Percentiles rank a stretch among this genome's conserved stretches.
Conservation (phyloP, 2,113 vertebrate genomes). For the Ceratotherium simum region DNA sequence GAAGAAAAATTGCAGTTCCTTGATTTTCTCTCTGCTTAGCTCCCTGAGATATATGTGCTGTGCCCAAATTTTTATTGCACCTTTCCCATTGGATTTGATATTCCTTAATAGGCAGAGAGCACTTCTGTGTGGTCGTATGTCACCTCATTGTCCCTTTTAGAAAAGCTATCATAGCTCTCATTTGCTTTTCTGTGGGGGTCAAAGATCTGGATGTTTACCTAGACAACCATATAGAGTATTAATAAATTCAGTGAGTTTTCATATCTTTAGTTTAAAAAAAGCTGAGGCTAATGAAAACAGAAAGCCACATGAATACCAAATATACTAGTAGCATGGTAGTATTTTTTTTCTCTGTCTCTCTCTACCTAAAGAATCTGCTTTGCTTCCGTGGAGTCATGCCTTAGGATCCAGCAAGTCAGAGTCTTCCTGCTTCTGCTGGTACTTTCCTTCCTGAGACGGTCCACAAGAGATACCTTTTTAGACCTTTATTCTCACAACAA, state of each 20-base stretch:
- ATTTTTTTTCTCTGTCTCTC: neutral
- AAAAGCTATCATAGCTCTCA: neutral
- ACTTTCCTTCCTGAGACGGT: neutral
- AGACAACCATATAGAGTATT: neutral
- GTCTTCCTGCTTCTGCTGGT: neutral
- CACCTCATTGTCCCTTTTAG: neutral
- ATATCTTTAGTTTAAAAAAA: slow-evolving; percentile 15
- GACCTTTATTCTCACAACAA: neutral
- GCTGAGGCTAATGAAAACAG: neutral
- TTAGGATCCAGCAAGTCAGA: neutral
- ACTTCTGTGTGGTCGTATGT: neutral
- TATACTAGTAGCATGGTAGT: neutral
- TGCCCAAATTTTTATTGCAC: neutral
- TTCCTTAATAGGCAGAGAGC: neutral
- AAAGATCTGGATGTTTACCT: neutral
- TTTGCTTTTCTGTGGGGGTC: neutral
- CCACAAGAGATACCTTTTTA: neutral
- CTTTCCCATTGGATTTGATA: neutral
- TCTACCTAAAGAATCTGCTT: neutral
- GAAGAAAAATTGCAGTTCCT: neutral
- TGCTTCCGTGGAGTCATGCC: neutral
- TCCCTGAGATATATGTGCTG: neutral
- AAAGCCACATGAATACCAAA: neutral
- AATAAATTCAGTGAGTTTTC: neutral
- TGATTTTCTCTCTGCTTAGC: neutral